Base-by-base conservation (phyloP, 2,888 invertebrate species). In the Priocnemis perturbator region DNA sequence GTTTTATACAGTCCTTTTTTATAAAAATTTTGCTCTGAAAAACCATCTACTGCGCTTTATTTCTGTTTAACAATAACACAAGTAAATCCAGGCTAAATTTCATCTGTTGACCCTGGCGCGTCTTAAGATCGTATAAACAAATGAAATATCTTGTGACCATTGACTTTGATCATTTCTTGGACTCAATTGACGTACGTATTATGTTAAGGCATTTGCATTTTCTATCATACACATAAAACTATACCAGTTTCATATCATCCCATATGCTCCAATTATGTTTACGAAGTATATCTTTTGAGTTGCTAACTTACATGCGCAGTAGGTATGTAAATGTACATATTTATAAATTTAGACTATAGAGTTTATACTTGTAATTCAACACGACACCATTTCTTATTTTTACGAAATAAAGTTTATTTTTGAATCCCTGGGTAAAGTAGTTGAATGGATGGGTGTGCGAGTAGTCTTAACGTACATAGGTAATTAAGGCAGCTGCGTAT, bases 331-430 rank as follows among this genome's bases (percentile, higher is more conserved):
- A 76, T 85, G 86, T 87, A 87, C 80, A 87, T 87, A 87, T 86
- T 87, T 86, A 84, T 86, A 82, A 85, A 83, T 81, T 77, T 87
- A 87, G 86, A 78, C 67, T 74, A 80, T 87, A 87, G 84, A 81
- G 81, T 86, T 86, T 86, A 81, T 85, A 87, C 83, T 84, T 85
- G 86, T 87, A 86, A 87, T 82, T 85, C 82, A 84, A 83, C 81
- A 81, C 81, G 80, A 85, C 77, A 83, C 78, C 82, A 83, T 86
- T 87, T 87, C 81, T 86, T 85, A 86, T 84, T 86, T 86, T 86
- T 86, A 86, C 82, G 76, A 79, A 86, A 86, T 86, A 85, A 85
- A 87, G 81, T 83, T 85, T 87, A 85, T 85, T 86, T 85, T 86
- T 82, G 81, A 85, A 85, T 82, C 75, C 77, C 75, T 76, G 80